Evolutionary conservation across 2,113 vertebrate genomes (phyloP).

Genomic region (Eptatretus burgeri): DNA sequence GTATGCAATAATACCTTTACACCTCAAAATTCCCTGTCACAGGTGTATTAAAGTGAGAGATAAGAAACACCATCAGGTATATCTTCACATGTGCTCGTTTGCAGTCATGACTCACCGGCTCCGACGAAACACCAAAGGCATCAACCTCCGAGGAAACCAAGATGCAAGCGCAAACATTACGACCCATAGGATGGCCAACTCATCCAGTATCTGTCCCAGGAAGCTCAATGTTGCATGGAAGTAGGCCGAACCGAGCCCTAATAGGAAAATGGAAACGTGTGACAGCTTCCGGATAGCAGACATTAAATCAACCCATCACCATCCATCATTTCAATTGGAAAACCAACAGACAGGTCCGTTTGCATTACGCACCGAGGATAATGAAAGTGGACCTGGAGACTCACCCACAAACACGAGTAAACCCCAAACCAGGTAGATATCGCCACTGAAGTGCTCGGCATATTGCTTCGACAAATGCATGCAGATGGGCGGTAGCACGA

Average conservation of each 20-base stretch:
- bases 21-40: no score
- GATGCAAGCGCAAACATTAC: constrained; percentile 84
- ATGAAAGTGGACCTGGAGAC: constrained; percentile 19
- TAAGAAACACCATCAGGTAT: no score
- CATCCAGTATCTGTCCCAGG: constrained; percentile 87
- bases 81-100: no score
- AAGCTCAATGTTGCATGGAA: constrained; percentile 94
- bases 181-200: constrained; percentile 82
- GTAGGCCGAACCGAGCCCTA: constrained; percentile 82
- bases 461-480: constrained; percentile 90
- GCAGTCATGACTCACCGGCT: constrained; percentile 27
- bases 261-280: not conserved
- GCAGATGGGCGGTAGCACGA: constrained; percentile 75
- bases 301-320: not conserved
- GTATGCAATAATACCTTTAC: no score
- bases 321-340: not conserved
- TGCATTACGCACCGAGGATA: no score
- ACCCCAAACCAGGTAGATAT: constrained; percentile 90
- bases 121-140: constrained; percentile 58
- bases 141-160: constrained; percentile 87
- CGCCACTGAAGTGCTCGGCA: constrained; percentile 83
- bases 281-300: not conserved
- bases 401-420: constrained; percentile 87
- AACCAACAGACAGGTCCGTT: not conserved
- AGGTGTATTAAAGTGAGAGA: no score